Conservation (phyloP, 2,113 vertebrate species). For the Stegastes partitus region DNA sequence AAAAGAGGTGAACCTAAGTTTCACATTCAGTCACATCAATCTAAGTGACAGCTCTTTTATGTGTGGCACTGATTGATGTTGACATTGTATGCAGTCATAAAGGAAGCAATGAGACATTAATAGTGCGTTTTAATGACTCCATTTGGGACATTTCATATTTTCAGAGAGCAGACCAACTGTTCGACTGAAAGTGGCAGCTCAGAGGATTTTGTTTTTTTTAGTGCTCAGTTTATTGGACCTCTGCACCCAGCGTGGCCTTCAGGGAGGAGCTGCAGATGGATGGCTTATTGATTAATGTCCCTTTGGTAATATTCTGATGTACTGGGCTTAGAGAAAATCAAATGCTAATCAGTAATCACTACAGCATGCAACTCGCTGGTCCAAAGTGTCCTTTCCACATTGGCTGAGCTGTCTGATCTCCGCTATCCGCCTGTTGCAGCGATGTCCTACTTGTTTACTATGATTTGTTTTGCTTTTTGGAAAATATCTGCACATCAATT, state of each 20-base stretch:
- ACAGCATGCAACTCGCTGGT: neutral
- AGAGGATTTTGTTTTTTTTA: neutral
- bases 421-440: neutral
- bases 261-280: conserved; percentile 36
- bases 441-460: conserved; percentile 35
- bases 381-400: conserved; percentile 22
- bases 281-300: conserved; percentile 41
- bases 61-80: neutral
- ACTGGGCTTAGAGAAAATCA: conserved; percentile 38
- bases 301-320: conserved; percentile 31
- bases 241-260: neutral
- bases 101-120: neutral
- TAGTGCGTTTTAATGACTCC: conserved; percentile 2
- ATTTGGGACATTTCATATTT: neutral
- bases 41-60: neutral
- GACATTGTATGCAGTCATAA: neutral
- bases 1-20: too few species aligned
- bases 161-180: conserved; percentile 18
- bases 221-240: conserved; percentile 21
- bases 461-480: neutral
- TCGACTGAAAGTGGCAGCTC: conserved; percentile 17
- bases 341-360: conserved; percentile 45
- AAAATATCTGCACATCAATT: conserved; percentile 19
- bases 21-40: neutral
- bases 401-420: conserved; percentile 24